These are phyloP conservation scores for Atherinomorus stipes DNA, from an alignment of 2,113 vertebrate genomes.

Conservation along the genomic window DNA sequence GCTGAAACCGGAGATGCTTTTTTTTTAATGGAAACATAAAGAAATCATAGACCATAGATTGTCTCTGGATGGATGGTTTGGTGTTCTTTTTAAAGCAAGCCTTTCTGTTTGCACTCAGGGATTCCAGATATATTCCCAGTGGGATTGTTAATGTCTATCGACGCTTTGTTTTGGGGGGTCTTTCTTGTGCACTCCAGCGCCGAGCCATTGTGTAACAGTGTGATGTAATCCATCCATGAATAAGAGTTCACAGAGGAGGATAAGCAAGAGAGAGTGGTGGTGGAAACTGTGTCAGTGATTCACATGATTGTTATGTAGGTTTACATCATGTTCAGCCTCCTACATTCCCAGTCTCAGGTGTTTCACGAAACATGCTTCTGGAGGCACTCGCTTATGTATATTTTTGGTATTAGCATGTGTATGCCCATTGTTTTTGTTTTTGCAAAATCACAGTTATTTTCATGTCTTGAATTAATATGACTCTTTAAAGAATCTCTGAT, in stretches of 20 bases:
- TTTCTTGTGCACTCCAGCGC: conserved; percentile 59
- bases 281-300: conserved; percentile 72
- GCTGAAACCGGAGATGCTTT: conserved; percentile 8
- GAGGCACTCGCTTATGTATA: conserved; percentile 23
- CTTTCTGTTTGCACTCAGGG: conserved; percentile 26
- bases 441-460: conserved; percentile 3
- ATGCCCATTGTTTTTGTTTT: background rate
- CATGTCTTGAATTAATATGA: conserved; percentile 10
- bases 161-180: conserved; percentile 49
- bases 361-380: conserved; percentile 30
- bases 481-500: conserved; percentile 18
- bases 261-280: conserved; percentile 44
- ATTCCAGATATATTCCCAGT: conserved; percentile 34
- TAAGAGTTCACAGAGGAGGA: conserved; percentile 64
- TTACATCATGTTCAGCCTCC: conserved; percentile 56
- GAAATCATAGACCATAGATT: conserved; percentile 1
- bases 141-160: conserved; percentile 49
- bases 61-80: background rate
- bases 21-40: conserved; percentile 40
- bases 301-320: conserved; percentile 63
- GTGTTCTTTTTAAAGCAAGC: background rate
- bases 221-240: conserved; percentile 76
- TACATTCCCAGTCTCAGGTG: conserved; percentile 53
- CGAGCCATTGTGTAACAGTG: conserved; percentile 75
- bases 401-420: conserved; percentile 16